phyloP scores from a whole-genome alignment of 2,888 invertebrate genomes.

The Actias luna region DNA sequence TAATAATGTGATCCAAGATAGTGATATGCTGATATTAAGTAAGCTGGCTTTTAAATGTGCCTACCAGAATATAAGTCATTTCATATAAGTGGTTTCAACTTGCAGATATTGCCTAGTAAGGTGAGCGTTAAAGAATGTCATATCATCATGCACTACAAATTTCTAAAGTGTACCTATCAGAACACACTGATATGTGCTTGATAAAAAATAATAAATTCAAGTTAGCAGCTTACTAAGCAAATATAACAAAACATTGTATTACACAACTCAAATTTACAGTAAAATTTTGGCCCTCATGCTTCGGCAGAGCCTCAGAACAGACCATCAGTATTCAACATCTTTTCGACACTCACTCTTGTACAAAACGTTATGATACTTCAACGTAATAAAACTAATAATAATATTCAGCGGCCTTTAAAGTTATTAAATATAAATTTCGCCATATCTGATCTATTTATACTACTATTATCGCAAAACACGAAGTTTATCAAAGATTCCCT shows the following conservation, averaged over 20 bases:
- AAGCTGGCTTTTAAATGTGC: no score
- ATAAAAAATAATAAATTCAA: no score
- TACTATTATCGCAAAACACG: slow-evolving; percentile 64
- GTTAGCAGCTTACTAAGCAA: neutral
- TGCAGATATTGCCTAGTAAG: no score
- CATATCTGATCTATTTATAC: slow-evolving; percentile 46
- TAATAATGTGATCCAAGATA: no score
- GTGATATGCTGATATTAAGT: no score
- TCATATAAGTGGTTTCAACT: no score
- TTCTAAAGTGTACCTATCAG: no score
- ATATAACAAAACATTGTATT: neutral
- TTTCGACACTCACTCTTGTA: neutral
- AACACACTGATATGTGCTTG: no score
- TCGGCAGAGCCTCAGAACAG: neutral
- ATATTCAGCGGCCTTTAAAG: neutral
- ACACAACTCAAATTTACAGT: neutral
- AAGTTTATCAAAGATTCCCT: slow-evolving; percentile 67
- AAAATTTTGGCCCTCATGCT: neutral
- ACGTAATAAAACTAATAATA: neutral
- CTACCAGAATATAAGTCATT: no score
- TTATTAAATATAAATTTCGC: slow-evolving; percentile 39
- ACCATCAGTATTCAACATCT: neutral
- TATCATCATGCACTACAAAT: no score
- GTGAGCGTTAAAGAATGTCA: no score
- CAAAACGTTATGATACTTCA: neutral